Evolutionary conservation across 2,888 invertebrate species (phyloP), one percentile per base, ranked within the genome.

Genomic region (Tetrapedia diversipes): DNA sequence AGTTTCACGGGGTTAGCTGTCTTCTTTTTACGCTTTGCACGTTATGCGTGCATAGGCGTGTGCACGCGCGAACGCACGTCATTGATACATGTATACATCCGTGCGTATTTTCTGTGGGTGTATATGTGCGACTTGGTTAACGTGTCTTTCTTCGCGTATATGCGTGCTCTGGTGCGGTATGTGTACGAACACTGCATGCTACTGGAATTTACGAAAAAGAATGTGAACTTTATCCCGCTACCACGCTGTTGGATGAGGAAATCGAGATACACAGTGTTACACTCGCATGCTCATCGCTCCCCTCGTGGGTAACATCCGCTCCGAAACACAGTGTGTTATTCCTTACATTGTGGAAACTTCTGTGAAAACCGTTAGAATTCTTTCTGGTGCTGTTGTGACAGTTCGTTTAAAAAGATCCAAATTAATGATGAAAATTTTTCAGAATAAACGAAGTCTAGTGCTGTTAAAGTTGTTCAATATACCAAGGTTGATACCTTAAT

Each of bases 21-120:
- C 75, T 72, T 66, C 49, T 77, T 72, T 79, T 54, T 76, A 76
- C 72, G 82, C 49, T 63, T 77, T 56, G 71, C 82, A 74, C 74
- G 73, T 79, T 65, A 73, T 68, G 72, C 75, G 75, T 80, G 73
- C 71, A 76, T 67, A 82, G 75, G 80, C 73, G 77, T 80, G 71
- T 81, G 61, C 75, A 74, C 75, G 51, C 68, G 63, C 70, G 56
- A 61, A 39, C 68, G 60, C 41, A 67, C 41, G 72, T 66, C 61
- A 71, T 43, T 68, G 39, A 34, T 67, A 24, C 56, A 49, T 49
- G 65, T 27, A 34, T 60, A 24, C 49, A 34, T 63, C 24, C n/a
- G 51, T 56, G 57, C 66, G 51, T 49, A 51, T 43, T 79, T 64
- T 79, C 49, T 49, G 64, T 65, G 71, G 61, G 59, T 71, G 79